Percentiles rank a stretch among this genome's conserved stretches.
Evolutionary conservation across 2,888 invertebrate species (phyloP).

Genomic region (Belgica antarctica): DNA sequence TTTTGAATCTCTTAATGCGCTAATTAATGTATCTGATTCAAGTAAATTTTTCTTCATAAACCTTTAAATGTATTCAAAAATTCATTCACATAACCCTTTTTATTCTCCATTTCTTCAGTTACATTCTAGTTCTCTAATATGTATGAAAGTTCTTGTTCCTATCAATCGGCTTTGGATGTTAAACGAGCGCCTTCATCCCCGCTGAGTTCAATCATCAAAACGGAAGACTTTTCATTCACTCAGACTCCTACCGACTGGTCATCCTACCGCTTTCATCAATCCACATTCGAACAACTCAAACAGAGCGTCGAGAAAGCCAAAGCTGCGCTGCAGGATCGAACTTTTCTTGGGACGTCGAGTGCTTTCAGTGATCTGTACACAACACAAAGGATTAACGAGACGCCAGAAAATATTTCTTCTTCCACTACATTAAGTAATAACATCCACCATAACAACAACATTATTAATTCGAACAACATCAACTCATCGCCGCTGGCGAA

Average conservation of each 20-base stretch:
- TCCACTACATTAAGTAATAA: constrained; percentile 25
- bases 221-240: constrained; percentile 56
- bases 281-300: constrained; percentile 84
- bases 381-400: constrained; percentile 53
- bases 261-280: constrained; percentile 77
- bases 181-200: constrained; percentile 64
- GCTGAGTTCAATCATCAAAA: constrained; percentile 54
- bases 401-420: constrained; percentile 45
- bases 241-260: constrained; percentile 67
- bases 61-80: no score
- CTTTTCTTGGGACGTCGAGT: constrained; percentile 65
- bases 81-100: no score
- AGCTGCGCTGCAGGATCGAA: constrained; percentile 75
- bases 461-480: background rate
- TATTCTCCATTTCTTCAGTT: no score
- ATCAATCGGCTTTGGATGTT: constrained; percentile 78
- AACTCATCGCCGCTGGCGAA: constrained; percentile 19
- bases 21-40: no score
- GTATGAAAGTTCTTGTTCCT: constrained; percentile 93
- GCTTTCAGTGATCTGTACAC: constrained; percentile 61
- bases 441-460: constrained; percentile 24
- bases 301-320: constrained; percentile 89
- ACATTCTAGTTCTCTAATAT: no score
- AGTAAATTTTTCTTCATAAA: no score
- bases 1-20: no score